These are phyloP conservation scores for Ganaspis sp. DNA, from an alignment of 1,140 invertebrate genomes.

Conservation along the genomic window DNA sequence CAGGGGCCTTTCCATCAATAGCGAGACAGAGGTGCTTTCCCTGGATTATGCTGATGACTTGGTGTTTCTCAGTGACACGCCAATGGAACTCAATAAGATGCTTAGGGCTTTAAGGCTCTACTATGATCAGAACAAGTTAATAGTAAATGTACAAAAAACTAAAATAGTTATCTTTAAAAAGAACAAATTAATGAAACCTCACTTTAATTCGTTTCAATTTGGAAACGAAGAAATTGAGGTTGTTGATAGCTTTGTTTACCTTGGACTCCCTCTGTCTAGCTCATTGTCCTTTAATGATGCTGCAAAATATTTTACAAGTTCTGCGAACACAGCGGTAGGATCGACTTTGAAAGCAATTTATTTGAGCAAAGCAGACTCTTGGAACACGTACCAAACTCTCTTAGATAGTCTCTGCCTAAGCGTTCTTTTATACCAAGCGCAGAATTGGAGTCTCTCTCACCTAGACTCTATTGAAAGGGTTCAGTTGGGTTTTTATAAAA, in stretches of 20 bases:
- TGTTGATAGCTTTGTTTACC: neutral
- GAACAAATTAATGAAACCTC: neutral
- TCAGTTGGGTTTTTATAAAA: too few species aligned
- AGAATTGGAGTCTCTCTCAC: too few species aligned
- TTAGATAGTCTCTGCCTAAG: neutral
- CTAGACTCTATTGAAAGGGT: too few species aligned
- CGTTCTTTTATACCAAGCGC: too few species aligned
- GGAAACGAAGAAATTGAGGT: neutral
- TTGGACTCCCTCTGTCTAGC: neutral
- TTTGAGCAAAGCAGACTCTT: neutral
- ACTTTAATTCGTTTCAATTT: neutral
- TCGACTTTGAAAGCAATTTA: neutral
- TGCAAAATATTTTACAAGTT: neutral
- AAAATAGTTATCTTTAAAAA: neutral
- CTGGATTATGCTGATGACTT: neutral
- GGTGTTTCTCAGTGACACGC: neutral
- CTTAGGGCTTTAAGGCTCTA: neutral
- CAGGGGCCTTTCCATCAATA: neutral
- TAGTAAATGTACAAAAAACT: neutral
- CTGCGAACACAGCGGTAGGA: neutral
- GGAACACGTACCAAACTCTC: neutral
- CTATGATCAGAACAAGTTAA: neutral
- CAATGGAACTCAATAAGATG: neutral
- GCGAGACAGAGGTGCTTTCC: neutral
- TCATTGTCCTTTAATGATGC: neutral